A percentile compares a stretch with the other conserved stretches of the same genome.
phyloP scores from a whole-genome alignment of 2,113 vertebrate species.

The Nerophis lumbriciformis region DNA sequence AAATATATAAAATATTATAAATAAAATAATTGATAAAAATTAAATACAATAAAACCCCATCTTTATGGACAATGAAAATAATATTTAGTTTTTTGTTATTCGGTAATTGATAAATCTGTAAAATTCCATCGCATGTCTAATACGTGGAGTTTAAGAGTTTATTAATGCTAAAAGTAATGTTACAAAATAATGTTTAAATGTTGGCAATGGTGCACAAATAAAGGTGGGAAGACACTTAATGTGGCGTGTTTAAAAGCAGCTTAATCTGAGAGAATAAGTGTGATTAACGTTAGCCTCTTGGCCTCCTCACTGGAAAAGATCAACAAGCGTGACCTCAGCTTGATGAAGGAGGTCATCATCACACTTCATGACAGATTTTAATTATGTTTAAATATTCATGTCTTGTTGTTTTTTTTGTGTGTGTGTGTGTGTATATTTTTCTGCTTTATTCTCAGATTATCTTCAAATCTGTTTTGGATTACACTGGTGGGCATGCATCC shows the following conservation, averaged over 20 bases:
- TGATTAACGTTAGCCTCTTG: conserved; percentile 17
- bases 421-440: conserved; percentile 37
- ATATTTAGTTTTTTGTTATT: too few relatives aligned
- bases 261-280: conserved; percentile 8
- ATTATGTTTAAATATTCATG: conserved; percentile 44
- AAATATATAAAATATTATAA: too few relatives aligned
- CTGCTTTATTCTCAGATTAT: conserved; percentile 65
- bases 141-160: too few relatives aligned
- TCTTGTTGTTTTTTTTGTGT: conserved; percentile 35
- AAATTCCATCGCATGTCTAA: too few relatives aligned
- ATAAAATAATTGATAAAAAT: too few relatives aligned
- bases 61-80: too few relatives aligned
- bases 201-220: too few relatives aligned
- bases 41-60: too few relatives aligned
- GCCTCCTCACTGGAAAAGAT: conserved; percentile 41
- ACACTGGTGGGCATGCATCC: conserved; percentile 41
- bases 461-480: conserved; percentile 70
- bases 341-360: conserved; percentile 3
- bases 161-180: too few relatives aligned
- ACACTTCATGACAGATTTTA: conserved; percentile 16
- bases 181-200: too few relatives aligned
- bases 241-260: neutral
- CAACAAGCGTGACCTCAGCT: conserved; percentile 22
- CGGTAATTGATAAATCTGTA: too few relatives aligned
- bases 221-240: too few relatives aligned